These are phyloP conservation scores for Coenonympha arcania DNA, from an alignment of 2,888 invertebrate species.

Conservation along the genomic window DNA sequence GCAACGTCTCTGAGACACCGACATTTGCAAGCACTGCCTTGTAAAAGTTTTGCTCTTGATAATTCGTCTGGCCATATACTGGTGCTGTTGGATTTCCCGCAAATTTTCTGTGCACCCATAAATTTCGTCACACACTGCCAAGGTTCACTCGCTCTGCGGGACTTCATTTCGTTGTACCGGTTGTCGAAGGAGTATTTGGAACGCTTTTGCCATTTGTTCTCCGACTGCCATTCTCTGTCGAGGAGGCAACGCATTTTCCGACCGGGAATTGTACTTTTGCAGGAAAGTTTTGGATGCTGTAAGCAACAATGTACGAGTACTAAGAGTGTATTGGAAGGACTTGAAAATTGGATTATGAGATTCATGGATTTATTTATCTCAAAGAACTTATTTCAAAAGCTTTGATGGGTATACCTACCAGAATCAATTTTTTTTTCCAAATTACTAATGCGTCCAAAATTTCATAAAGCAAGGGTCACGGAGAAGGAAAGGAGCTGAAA, in stretches of 20 bases:
- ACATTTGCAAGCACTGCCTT: slow-evolving; percentile 29
- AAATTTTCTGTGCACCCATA: slow-evolving; percentile 19
- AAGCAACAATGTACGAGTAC: neutral
- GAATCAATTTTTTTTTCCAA: too few species aligned
- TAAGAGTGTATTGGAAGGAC: neutral
- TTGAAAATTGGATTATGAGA: too few species aligned
- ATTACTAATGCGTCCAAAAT: too few species aligned
- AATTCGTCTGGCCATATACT: slow-evolving; percentile 34
- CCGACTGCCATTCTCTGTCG: slow-evolving; percentile 33
- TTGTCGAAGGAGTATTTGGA: slow-evolving; percentile 29
- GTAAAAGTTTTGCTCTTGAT: slow-evolving; percentile 8
- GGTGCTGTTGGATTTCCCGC: slow-evolving; percentile 30
- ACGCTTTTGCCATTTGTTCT: slow-evolving; percentile 33
- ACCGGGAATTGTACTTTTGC: slow-evolving; percentile 9
- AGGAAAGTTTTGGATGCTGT: slow-evolving; percentile 24
- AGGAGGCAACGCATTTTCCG: slow-evolving; percentile 13
- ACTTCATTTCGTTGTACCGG: slow-evolving; percentile 23
- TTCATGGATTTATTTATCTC: too few species aligned
- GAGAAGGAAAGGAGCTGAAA: neutral
- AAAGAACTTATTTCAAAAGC: too few species aligned
- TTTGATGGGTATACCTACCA: too few species aligned
- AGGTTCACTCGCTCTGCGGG: slow-evolving; percentile 37
- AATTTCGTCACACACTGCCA: slow-evolving; percentile 32
- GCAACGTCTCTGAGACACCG: slow-evolving; percentile 34
- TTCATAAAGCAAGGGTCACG: too few species aligned